Evolutionary conservation across 2,113 vertebrate genomes (phyloP).

Genomic region (Fulmarus glacialis): DNA sequence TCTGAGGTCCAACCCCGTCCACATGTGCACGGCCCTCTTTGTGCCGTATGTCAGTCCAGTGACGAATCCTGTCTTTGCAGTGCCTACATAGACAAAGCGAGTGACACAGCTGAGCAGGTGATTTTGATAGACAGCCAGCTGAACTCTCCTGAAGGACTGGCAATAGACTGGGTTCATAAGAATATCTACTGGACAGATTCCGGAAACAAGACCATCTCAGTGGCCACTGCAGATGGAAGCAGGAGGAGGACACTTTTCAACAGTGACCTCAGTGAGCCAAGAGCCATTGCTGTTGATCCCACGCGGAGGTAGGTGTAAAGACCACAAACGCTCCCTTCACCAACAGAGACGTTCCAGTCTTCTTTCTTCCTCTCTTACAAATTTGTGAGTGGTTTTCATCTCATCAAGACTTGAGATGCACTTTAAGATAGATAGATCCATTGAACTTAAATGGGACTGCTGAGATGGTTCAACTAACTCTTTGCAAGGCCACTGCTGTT

Average conservation of each 20-base stretch:
- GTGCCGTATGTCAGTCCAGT: neutral
- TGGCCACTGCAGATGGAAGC: slow-evolving; percentile 88
- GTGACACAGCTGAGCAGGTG: slow-evolving; percentile 86
- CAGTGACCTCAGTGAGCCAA: slow-evolving; percentile 88
- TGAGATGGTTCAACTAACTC: neutral
- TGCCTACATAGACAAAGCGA: slow-evolving; percentile 94
- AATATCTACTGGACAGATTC: slow-evolving; percentile 99
- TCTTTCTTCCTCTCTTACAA: neutral
- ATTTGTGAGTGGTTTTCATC: neutral
- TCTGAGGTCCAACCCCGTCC: neutral
- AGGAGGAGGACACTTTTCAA: slow-evolving; percentile 90
- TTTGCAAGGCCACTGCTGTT: neutral
- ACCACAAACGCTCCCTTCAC: neutral
- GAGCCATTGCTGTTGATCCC: slow-evolving; percentile 94
- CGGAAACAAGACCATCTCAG: slow-evolving; percentile 93
- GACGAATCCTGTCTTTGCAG: slow-evolving; percentile 66
- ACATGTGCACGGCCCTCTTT: rapidly evolving
- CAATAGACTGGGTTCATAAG: slow-evolving; percentile 96
- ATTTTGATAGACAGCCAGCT: slow-evolving; percentile 88
- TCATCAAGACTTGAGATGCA: neutral
- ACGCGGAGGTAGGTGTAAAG: slow-evolving; percentile 84
- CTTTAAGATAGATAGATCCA: neutral
- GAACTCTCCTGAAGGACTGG: slow-evolving; percentile 93
- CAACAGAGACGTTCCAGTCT: rapidly evolving
- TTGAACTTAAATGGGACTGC: neutral